Evolutionary conservation across 2,797 vertebrate genomes (phyloP).

Genomic region (Simalia tracyae): DNA sequence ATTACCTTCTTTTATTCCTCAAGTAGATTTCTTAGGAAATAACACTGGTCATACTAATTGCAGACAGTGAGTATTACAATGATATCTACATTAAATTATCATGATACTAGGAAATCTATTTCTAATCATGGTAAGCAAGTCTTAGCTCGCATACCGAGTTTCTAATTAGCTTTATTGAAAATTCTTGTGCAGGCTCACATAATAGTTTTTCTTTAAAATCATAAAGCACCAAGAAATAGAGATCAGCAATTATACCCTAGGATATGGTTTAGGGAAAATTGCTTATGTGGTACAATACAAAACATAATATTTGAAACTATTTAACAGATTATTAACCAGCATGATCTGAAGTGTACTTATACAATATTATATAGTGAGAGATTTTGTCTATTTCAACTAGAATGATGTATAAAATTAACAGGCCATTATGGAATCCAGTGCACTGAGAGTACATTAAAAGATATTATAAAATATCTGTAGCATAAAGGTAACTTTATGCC

Average conservation of each 20-base stretch:
- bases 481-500: conserved; percentile 20
- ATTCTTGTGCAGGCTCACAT: conserved; percentile 47
- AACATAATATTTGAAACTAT: conserved; percentile 31
- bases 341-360: conserved; percentile 48
- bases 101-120: neutral
- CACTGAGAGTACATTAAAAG: conserved; percentile 38
- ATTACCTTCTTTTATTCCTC: conserved; percentile 4
- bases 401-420: conserved; percentile 61
- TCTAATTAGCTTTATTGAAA: conserved; percentile 33
- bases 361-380: conserved; percentile 45
- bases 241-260: conserved; percentile 26
- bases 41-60: neutral
- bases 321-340: conserved; percentile 49
- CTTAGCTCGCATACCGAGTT: conserved; percentile 19
- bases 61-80: neutral
- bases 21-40: neutral
- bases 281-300: conserved; percentile 45
- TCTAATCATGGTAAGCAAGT: conserved; percentile 16
- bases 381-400: conserved; percentile 40
- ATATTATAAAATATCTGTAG: neutral
- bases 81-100: conserved; percentile 27
- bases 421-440: conserved; percentile 53
- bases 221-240: conserved; percentile 34
- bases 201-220: conserved; percentile 28
- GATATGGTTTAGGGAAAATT: conserved; percentile 38